phyloP scores from a whole-genome alignment of 2,797 vertebrate genomes.

The Moxostoma hubbsi region DNA sequence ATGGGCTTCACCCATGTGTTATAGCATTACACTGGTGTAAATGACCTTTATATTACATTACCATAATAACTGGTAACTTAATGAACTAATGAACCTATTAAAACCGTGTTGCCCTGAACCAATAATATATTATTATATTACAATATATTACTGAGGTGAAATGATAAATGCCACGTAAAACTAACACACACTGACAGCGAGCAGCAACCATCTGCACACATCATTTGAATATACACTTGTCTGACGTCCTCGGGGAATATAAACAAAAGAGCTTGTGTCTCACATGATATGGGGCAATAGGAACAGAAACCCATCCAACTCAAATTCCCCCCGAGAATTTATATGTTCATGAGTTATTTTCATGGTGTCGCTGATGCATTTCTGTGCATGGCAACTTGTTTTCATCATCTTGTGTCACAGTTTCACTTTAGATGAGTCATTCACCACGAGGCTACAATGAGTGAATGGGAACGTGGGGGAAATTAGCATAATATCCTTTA shows the following conservation, averaged over 20 bases:
- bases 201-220: too few relatives aligned
- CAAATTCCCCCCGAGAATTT: constrained; percentile 6
- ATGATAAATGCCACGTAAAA: too few relatives aligned
- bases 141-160: too few relatives aligned
- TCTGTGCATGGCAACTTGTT: background rate
- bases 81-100: too few relatives aligned
- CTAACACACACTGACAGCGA: too few relatives aligned
- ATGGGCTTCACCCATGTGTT: too few relatives aligned
- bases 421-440: constrained; percentile 7
- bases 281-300: too few relatives aligned
- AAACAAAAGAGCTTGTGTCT: background rate
- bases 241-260: background rate
- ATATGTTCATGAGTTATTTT: background rate
- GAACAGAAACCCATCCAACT: background rate
- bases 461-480: background rate
- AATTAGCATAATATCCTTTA: constrained; percentile 7
- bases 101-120: too few relatives aligned
- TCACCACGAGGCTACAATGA: constrained; percentile 1
- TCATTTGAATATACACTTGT: background rate
- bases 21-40: too few relatives aligned
- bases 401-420: constrained; percentile 1
- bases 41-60: too few relatives aligned
- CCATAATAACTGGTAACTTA: too few relatives aligned
- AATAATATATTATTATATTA: too few relatives aligned
- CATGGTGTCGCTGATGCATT: background rate